phyloP scores from a whole-genome alignment of 2,113 vertebrate genomes.

The Rhea americana region DNA sequence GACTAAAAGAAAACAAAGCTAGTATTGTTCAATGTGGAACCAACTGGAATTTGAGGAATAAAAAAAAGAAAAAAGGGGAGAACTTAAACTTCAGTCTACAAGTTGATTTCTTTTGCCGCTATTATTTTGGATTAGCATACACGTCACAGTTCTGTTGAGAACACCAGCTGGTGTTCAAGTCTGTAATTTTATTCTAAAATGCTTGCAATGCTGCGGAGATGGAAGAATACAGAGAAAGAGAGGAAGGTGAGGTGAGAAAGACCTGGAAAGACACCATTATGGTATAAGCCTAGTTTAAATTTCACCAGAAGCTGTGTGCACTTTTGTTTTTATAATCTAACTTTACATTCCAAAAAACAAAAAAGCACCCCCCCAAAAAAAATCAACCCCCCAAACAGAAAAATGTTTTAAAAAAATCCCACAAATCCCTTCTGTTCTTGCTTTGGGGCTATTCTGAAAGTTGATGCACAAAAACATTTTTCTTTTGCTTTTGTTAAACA shows the following conservation, averaged over 20 bases:
- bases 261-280: conserved; percentile 70
- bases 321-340: conserved; percentile 90
- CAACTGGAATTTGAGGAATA: conserved; percentile 28
- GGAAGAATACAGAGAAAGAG: conserved; percentile 53
- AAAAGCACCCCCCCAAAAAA: background rate
- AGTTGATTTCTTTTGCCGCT: conserved; percentile 44
- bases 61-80: background rate
- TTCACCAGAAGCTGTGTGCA: conserved; percentile 92
- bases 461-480: conserved; percentile 84
- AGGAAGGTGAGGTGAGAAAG: conserved; percentile 37
- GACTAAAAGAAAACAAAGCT: conserved; percentile 65
- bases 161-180: conserved; percentile 63
- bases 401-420: background rate
- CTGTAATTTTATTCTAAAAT: conserved; percentile 62
- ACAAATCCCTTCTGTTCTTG: conserved; percentile 74
- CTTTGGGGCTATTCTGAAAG: conserved; percentile 82
- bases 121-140: conserved; percentile 67
- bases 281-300: conserved; percentile 74
- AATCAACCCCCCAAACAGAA: background rate
- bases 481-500: conserved; percentile 77
- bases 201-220: conserved; percentile 56
- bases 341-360: conserved; percentile 81
- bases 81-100: conserved; percentile 37
- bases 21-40: conserved; percentile 38
- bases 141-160: conserved; percentile 69